Base-by-base conservation (phyloP, 2,888 invertebrate genomes). In the Panorpa germanica region DNA sequence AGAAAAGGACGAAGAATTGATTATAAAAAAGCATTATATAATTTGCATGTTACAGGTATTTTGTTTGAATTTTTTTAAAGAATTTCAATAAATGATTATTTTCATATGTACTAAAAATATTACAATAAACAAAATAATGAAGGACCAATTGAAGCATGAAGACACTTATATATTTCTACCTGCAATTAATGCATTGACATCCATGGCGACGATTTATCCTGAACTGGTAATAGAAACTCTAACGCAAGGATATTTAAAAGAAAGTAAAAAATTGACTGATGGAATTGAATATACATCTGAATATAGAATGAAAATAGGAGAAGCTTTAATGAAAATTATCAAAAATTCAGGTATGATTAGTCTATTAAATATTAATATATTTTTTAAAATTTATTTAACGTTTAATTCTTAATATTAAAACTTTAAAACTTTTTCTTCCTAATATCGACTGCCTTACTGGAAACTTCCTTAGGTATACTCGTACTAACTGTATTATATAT, bases 151-250 rank as follows among this genome's bases (percentile, higher is more conserved):
- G 2, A 70, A 68, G 45, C 65, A 85, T 41, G 54, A 67, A 8
- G 88, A 88, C 46, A 75, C 85, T 0, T 88, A 81, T 46, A 60
- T 88, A 33, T 88, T 86, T 48, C 52, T 88, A 36, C 61, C 70
- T 34, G 72, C 83, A 3, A 69, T 85, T 11, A 72, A 75, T 45
- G 82, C 80, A 2, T 50, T 86, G 27, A 68, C 75, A 6, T 59
- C 71, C 2, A 53, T 86, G 37, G 69, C 72, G 8, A 58, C 63
- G 18, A 50, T 60, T 29, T 70, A 65, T 46, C 71, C 82, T 2
- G 68, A 74, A 41, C 61, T 67, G 41, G 67, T 81, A 1, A 49
- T 88, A 19, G 63, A 68, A 36, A 49, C 63, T 13, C 50, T 86
- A 15, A 68, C 74, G 28, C 63, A 66, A 32, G 75, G 81, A 50